Evolutionary conservation across 2,113 vertebrate genomes (phyloP).

Genomic region (Capreolus pygargus): DNA sequence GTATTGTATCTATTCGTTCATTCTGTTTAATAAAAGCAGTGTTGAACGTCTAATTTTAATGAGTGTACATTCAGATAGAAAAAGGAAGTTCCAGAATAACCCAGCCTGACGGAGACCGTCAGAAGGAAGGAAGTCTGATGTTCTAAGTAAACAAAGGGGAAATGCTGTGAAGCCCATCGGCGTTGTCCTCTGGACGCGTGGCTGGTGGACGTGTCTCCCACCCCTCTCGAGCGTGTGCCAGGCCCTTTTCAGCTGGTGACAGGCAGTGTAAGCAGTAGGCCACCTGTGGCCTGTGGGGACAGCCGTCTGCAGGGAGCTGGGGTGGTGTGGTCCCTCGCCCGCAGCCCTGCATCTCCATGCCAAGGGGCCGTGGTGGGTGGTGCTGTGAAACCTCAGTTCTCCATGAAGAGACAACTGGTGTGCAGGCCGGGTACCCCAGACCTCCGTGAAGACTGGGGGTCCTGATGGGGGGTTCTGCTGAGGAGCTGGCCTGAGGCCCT

Average conservation of each 20-base stretch:
- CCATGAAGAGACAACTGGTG: not conserved
- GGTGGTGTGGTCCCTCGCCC: accelerated
- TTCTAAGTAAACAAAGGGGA: not conserved
- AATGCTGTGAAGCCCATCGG: accelerated
- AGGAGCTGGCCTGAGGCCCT: not conserved
- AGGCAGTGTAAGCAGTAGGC: accelerated
- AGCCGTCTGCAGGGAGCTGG: not conserved
- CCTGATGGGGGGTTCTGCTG: not conserved
- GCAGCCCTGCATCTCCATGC: not conserved
- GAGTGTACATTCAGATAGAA: not conserved
- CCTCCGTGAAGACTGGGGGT: accelerated
- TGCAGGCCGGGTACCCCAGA: not conserved
- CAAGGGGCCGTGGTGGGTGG: accelerated
- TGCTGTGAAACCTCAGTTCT: accelerated
- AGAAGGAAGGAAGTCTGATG: not conserved
- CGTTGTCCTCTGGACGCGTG: accelerated
- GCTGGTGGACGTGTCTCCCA: not conserved
- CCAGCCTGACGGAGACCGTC: not conserved
- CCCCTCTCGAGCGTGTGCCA: accelerated
- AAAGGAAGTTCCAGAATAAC: not conserved
- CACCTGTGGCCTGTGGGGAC: accelerated
- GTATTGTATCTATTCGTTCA: accelerated
- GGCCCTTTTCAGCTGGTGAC: not conserved
- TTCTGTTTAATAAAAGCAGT: too few species aligned
- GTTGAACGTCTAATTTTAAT: too few species aligned